Evolutionary conservation across 2,113 vertebrate genomes (phyloP).

Genomic region (Pachycephala philippinensis): DNA sequence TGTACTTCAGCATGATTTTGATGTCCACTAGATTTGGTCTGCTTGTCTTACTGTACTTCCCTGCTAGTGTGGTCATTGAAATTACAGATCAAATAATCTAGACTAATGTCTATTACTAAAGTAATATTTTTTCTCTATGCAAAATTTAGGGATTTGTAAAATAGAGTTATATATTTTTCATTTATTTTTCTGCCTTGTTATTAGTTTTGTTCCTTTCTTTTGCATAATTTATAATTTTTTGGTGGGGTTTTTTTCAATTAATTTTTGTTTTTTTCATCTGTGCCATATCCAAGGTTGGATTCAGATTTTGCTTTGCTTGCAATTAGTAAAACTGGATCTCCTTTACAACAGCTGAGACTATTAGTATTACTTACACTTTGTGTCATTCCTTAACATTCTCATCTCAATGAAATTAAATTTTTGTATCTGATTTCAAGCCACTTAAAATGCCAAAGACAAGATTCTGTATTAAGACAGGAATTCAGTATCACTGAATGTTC

Average conservation of each 20-base stretch:
- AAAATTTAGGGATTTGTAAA: not conserved
- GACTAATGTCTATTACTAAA: not conserved
- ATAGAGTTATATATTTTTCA: not conserved
- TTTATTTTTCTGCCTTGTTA: not conserved
- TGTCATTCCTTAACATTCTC: not conserved
- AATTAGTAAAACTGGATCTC: not conserved
- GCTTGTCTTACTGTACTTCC: not conserved
- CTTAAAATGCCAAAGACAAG: not conserved
- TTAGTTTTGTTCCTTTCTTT: not conserved
- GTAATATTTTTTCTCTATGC: not conserved
- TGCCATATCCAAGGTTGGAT: not conserved
- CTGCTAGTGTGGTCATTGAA: not conserved
- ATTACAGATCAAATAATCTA: not conserved
- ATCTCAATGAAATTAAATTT: not conserved
- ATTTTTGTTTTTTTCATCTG: not conserved
- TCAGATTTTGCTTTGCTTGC: not conserved
- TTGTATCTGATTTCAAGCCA: not conserved
- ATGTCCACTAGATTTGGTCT: not conserved
- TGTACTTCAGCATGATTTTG: not conserved
- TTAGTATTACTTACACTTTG: not conserved
- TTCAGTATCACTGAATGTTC: not conserved
- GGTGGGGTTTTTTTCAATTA: not conserved
- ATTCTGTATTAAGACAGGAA: not conserved
- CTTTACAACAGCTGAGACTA: not conserved
- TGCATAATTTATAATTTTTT: not conserved